Evolutionary conservation across 2,113 vertebrate species (phyloP), one percentile per base, ranked within the genome.

Genomic region (Melanostigma gelatinosum): DNA sequence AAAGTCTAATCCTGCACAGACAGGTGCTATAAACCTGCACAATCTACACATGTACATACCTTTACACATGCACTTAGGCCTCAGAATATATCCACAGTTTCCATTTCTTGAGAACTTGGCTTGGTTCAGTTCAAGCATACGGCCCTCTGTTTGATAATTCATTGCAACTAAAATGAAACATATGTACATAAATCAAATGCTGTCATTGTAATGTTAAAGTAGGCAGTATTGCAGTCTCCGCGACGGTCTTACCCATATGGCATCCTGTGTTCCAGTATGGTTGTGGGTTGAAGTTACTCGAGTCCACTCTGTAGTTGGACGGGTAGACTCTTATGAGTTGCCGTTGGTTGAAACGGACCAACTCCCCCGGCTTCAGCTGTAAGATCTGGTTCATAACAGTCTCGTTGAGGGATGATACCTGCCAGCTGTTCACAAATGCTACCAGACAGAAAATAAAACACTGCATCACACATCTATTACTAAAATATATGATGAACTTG

Each of bases 211-310:
- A 11, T 24, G 67, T 46, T 9, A 15, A 62, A 32, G 12, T 0
- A 15, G 3, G 27, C 15, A 27, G 5, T 12, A 4, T 57, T 55
- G 27, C 7, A 24, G n/a, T 32, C 20, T 27, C 10, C 9, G 18
- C 27, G 42, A 27, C 6, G 1, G 4, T 54, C 62, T 94, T 91
- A 98, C 98, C 97, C 86, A 99, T 95, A n/a, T 99, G 97, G 93
- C 97, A 98, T 82, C 97, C 97, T 10, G 96, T 88, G 0, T 98
- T 98, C 98, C 98, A 99, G 93, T 97, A 99, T 0, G 97, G 96
- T 85, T 99, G 97, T 0, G 98, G 98, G 90, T 97, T 97, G 92
- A 96, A 98, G 95, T 99, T 99, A 92, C 97, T 99, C 0, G 98
- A 99, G 89, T 99, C 98, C 15, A 99, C 97, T 0, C 97, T 94